These are phyloP conservation scores for Gallinago media DNA, from an alignment of 2,113 vertebrate species.

Conservation along the genomic window DNA sequence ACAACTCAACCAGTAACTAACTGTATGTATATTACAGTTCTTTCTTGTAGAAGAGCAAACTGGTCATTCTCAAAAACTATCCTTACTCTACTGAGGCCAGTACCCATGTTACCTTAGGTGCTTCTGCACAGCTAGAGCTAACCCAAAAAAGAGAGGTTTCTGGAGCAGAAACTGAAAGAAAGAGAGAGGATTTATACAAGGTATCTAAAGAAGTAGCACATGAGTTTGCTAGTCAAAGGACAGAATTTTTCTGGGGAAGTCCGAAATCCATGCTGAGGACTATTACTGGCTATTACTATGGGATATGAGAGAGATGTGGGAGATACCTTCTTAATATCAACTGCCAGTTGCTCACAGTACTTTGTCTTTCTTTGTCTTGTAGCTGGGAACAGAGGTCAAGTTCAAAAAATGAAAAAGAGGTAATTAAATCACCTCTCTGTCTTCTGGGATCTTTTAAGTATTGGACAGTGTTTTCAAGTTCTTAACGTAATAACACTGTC, in stretches of 20 bases:
- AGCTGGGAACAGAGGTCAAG: neutral
- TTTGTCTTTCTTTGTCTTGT: neutral
- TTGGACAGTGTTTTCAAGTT: neutral
- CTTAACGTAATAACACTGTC: neutral
- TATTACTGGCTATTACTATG: neutral
- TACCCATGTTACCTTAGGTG: neutral
- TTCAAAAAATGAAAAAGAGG: neutral
- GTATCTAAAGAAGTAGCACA: neutral
- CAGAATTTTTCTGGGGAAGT: neutral
- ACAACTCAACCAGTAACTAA: neutral
- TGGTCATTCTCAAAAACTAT: neutral
- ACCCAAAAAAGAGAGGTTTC: neutral
- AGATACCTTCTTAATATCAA: neutral
- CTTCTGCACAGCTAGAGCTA: neutral
- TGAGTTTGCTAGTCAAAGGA: neutral
- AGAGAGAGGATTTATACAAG: neutral
- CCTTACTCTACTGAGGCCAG: neutral
- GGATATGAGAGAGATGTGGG: neutral
- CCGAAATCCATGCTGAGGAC: neutral
- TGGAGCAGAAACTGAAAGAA: neutral
- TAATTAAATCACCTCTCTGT: slow-evolving; percentile 9
- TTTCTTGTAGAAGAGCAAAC: neutral
- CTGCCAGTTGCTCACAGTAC: neutral
- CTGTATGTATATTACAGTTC: neutral
- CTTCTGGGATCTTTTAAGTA: slow-evolving; percentile 12